Evolutionary conservation across 1,140 invertebrate species (phyloP).

Genomic region (Apocrypta bakeri): DNA sequence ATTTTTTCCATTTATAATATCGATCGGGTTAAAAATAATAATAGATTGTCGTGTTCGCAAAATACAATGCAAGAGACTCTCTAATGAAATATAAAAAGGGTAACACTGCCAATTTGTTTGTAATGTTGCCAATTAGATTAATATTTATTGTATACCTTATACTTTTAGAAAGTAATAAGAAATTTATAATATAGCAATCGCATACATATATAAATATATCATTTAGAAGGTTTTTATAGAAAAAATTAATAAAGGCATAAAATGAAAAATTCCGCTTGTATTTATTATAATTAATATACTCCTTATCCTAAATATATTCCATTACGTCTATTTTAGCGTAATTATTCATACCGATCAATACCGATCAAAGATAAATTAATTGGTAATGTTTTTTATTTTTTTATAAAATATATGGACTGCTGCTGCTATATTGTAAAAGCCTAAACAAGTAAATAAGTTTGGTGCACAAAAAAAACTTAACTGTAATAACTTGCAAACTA

Average conservation of each 20-base stretch:
- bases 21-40: constrained; percentile 31
- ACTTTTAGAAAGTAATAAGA: constrained; percentile 38
- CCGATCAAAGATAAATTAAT: no score
- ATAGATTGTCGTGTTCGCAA: constrained; percentile 27
- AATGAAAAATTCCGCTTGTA: background rate
- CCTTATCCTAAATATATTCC: no score
- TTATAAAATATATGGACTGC: no score
- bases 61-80: constrained; percentile 45
- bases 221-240: constrained; percentile 46
- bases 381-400: no score
- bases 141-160: constrained; percentile 50
- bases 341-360: no score
- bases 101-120: constrained; percentile 46
- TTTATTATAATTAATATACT: background rate
- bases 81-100: constrained; percentile 35
- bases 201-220: background rate
- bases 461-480: no score
- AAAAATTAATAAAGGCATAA: constrained; percentile 43
- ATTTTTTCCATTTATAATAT: constrained; percentile 29
- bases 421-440: no score
- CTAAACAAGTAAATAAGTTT: no score
- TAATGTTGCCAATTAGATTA: constrained; percentile 44
- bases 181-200: constrained; percentile 36
- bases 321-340: no score
- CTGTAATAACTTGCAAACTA: no score